Evolutionary conservation across 2,113 vertebrate genomes (phyloP).

Genomic region (Chascanopsetta lugubris): DNA sequence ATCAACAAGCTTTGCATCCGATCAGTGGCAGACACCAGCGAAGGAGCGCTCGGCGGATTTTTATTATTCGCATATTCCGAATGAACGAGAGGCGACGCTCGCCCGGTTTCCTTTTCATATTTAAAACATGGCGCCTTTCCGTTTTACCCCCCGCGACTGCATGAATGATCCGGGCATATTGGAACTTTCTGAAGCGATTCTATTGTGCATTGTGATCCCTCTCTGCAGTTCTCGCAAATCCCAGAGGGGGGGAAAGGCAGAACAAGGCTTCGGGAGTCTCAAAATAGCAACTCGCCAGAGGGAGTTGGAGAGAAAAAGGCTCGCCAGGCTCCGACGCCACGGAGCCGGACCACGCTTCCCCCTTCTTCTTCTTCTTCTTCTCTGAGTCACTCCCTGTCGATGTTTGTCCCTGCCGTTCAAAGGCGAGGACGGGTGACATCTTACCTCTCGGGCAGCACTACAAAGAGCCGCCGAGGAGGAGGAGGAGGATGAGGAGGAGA

Average conservation of each 20-base stretch:
- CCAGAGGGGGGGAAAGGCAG: conserved; percentile 57
- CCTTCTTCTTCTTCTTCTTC: too few relatives aligned
- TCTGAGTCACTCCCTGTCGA: conserved; percentile 64
- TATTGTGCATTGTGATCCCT: conserved; percentile 59
- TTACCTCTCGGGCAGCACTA: conserved; percentile 56
- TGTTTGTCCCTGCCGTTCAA: conserved; percentile 51
- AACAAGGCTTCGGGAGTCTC: conserved; percentile 64
- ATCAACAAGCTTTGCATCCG: conserved; percentile 17
- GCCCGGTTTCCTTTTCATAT: conserved; percentile 26
- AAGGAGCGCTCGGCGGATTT: conserved; percentile 7
- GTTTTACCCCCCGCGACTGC: conserved; percentile 44
- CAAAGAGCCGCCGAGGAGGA: conserved; percentile 62
- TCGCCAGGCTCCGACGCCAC: conserved; percentile 34
- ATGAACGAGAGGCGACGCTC: not conserved
- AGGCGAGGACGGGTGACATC: conserved; percentile 62
- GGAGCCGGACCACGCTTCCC: conserved; percentile 50
- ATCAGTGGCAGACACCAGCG: conserved; percentile 16
- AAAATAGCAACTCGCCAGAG: conserved; percentile 73
- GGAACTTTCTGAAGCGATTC: conserved; percentile 52
- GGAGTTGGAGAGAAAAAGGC: conserved; percentile 55
- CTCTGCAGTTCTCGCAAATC: conserved; percentile 48
- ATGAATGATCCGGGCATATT: conserved; percentile 39
- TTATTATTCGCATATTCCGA: not conserved
- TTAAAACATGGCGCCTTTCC: conserved; percentile 19
- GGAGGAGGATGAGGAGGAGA: too few relatives aligned